Conservation (phyloP, 2,113 vertebrate genomes). For the Ardeotis arabs region DNA sequence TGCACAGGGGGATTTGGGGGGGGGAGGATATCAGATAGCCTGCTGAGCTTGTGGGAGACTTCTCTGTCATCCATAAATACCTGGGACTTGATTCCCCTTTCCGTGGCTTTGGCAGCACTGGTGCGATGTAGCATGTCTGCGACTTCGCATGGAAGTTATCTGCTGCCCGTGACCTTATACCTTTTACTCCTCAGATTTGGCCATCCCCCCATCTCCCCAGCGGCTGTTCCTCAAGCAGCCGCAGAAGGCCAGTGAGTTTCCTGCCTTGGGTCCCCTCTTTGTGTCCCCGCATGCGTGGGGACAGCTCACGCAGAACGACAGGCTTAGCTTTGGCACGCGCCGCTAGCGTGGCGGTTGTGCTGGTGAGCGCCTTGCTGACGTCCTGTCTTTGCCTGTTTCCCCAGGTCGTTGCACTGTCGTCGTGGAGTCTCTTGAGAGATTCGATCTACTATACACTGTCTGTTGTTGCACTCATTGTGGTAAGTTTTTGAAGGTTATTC, state of each 20-base stretch:
- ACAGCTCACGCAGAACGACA: neutral
- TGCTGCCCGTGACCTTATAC: neutral
- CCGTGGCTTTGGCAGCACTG: neutral
- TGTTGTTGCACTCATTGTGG: slow-evolving; percentile 92
- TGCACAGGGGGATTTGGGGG: neutral
- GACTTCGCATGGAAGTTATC: neutral
- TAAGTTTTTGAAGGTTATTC: slow-evolving; percentile 73
- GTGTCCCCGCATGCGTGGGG: fast-evolving
- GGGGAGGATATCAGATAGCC: neutral
- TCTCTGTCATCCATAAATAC: neutral
- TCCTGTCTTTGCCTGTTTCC: neutral
- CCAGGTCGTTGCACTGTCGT: slow-evolving; percentile 87
- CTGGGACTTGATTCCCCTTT: neutral
- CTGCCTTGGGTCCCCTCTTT: neutral
- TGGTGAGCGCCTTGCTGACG: neutral
- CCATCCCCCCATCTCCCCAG: neutral
- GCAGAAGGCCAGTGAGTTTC: fast-evolving
- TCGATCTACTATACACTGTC: slow-evolving; percentile 92
- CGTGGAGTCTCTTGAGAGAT: slow-evolving; percentile 94
- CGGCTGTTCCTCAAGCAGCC: neutral
- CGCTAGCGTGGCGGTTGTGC: fast-evolving
- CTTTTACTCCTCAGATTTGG: neutral
- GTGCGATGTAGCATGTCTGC: neutral
- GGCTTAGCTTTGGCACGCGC: neutral
- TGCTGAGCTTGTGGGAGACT: neutral